phyloP scores from a whole-genome alignment of 2,797 vertebrate genomes.

The Echiichthys vipera region DNA sequence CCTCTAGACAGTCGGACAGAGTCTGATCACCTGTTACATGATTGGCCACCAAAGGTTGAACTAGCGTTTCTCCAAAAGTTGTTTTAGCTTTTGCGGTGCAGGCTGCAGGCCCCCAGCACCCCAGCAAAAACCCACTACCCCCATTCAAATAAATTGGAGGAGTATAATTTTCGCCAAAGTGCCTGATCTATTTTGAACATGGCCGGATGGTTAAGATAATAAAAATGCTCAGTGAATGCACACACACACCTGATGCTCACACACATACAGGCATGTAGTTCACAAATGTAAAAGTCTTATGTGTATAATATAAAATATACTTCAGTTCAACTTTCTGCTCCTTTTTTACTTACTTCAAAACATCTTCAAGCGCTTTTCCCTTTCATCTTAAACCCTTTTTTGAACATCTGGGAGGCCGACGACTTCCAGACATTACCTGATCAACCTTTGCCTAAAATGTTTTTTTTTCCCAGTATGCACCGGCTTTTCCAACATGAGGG shows the following conservation, averaged over 20 bases:
- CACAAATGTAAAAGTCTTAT: slow-evolving; percentile 53
- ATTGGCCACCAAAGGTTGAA: too few species aligned
- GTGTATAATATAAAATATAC: slow-evolving; percentile 57
- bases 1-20: too few species aligned
- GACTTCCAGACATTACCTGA: slow-evolving; percentile 20
- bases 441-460: slow-evolving; percentile 12
- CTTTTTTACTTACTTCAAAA: slow-evolving; percentile 16
- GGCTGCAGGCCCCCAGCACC: too few species aligned
- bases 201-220: slow-evolving; percentile 14
- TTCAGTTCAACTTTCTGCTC: slow-evolving; percentile 25
- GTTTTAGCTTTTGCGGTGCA: too few species aligned
- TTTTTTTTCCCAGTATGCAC: slow-evolving; percentile 33
- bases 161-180: too few species aligned
- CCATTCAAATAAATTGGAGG: too few species aligned
- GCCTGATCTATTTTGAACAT: too few species aligned
- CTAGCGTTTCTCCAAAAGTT: too few species aligned
- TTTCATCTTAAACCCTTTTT: slow-evolving; percentile 21
- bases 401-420: background rate
- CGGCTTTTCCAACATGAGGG: slow-evolving; percentile 45
- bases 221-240: slow-evolving; percentile 41
- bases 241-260: slow-evolving; percentile 30
- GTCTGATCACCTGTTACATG: too few species aligned
- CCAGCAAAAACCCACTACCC: too few species aligned
- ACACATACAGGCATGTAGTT: slow-evolving; percentile 32
- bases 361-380: slow-evolving; percentile 19